A percentile compares a stretch with the other conserved stretches of the same genome.
Evolutionary conservation across 30 jellyfish, hydroid and myxozoan species (phyloP).

Genomic region (Clytia hemisphaerica): DNA sequence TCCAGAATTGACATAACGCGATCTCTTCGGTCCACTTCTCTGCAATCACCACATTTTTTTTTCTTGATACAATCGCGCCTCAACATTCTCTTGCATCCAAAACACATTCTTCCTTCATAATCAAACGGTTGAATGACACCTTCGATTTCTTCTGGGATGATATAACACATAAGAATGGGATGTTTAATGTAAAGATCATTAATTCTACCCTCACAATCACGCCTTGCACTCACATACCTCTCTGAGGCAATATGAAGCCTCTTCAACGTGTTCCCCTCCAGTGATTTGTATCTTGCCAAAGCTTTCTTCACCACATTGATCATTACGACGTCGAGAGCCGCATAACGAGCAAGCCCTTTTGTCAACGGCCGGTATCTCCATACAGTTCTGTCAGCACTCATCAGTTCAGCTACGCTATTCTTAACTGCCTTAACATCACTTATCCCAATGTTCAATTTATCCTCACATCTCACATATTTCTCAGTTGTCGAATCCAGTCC

Average conservation of each 20-base stretch:
- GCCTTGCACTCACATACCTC: neutral
- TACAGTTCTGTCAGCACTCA: neutral
- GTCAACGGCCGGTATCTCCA: slow-evolving; percentile 31
- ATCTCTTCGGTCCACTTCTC: neutral
- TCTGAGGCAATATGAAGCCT: slow-evolving; percentile 3
- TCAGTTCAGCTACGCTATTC: neutral
- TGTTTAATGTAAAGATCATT: neutral
- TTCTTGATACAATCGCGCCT: neutral
- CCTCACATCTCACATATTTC: neutral
- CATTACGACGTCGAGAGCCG: slow-evolving; percentile 22
- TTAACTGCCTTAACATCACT: neutral
- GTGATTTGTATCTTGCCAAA: neutral
- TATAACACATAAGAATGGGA: neutral
- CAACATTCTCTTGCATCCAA: neutral
- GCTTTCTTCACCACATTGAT: neutral
- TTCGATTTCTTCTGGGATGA: neutral
- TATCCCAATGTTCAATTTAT: too few species aligned
- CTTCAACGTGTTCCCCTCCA: neutral
- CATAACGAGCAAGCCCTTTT: slow-evolving; percentile 2
- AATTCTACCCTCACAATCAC: neutral
- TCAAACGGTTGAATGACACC: neutral
- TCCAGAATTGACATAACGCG: too few species aligned
- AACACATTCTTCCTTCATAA: neutral
- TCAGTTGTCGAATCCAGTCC: neutral
- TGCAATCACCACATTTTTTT: neutral